These are phyloP conservation scores for Cylindroiulus punctatus DNA, from an alignment of 2,888 invertebrate genomes.

Conservation along the genomic window DNA sequence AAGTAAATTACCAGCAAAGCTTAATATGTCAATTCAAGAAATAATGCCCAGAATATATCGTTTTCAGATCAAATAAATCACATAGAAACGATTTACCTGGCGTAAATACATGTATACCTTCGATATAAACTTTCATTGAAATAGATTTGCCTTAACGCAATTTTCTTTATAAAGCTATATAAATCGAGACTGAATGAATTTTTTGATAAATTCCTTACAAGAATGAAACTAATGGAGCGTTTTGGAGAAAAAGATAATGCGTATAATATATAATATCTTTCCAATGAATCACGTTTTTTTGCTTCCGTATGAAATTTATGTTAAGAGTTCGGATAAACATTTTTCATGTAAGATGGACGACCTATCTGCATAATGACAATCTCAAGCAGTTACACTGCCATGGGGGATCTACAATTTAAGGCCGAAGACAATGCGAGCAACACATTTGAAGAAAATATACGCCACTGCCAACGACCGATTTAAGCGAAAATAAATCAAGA, in stretches of 20 bases:
- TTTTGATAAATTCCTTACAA: not conserved
- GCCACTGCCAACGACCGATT: not conserved
- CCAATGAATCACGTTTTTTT: conserved; percentile 20
- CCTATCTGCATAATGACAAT: conserved; percentile 22
- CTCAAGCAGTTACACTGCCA: conserved; percentile 12
- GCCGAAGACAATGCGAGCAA: not conserved
- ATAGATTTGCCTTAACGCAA: not conserved
- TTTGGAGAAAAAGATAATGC: conserved; percentile 14
- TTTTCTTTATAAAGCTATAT: not conserved
- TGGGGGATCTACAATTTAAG: conserved; percentile 27
- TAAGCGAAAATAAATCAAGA: conserved; percentile 9
- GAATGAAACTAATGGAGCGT: conserved; percentile 11
- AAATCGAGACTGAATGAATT: not conserved
- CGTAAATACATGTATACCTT: not conserved
- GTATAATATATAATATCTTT: not conserved
- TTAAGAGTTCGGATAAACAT: not conserved
- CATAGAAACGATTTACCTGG: conserved; percentile 7
- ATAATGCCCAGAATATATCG: not conserved
- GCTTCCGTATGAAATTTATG: not conserved
- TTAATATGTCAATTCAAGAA: conserved; percentile 6
- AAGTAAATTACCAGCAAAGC: not conserved
- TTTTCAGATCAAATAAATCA: not conserved
- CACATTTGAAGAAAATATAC: conserved; percentile 17
- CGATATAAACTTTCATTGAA: not conserved
- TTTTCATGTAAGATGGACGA: conserved; percentile 20